Evolutionary conservation across 2,797 vertebrate species (phyloP), one percentile per base, ranked within the genome.

Genomic region (Microchirus variegatus): DNA sequence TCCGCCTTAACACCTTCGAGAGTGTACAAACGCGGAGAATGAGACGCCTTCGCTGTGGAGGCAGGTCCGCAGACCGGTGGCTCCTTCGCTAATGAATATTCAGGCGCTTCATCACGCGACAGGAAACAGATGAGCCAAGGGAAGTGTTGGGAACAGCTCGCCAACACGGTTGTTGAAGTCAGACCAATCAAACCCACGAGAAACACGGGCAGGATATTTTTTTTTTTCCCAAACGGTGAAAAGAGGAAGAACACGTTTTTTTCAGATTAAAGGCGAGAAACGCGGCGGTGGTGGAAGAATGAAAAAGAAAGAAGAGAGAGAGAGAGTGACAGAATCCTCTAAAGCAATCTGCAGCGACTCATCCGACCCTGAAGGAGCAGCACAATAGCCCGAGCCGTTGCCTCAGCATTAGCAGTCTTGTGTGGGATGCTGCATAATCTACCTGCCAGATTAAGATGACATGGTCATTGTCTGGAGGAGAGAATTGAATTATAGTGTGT

Each of bases 381-480:
- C 70, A 89, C 86, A 90, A 87, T 80, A 78, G 87, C 63, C 75
- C 10, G 19, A 86, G 78, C 78, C 35, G 59, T 85, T 87, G 82
- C 67, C 75, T 73, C 70, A 36, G 86, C 81, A 84, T 90, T 91
- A 89, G 85, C 80, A 89, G 85, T 87, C 88, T 79, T 87, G 87
- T 89, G 85, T 89, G 84, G 85, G 86, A 87, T 89, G 89, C 87
- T 81, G 87, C 78, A 88, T 91, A 91, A 93, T 92, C 90, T 92
- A 91, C 91, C 91, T 93, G 90, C 87, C 87, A 91, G 90, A 93
- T 90, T 91, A 90, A 92, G 90, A 91, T 90, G 92, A 91, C 89
- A 89, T 90, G 88, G 90, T 88, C 88, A 91, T 92, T 91, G 90
- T 91, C 90, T 91, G 80, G 81, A 88, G 86, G 79, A 85, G 87